Percentiles rank a stretch among this genome's conserved stretches.
These are phyloP conservation scores for Andrena hattorfiana DNA, from an alignment of 2,888 invertebrate genomes.

Conservation along the genomic window DNA sequence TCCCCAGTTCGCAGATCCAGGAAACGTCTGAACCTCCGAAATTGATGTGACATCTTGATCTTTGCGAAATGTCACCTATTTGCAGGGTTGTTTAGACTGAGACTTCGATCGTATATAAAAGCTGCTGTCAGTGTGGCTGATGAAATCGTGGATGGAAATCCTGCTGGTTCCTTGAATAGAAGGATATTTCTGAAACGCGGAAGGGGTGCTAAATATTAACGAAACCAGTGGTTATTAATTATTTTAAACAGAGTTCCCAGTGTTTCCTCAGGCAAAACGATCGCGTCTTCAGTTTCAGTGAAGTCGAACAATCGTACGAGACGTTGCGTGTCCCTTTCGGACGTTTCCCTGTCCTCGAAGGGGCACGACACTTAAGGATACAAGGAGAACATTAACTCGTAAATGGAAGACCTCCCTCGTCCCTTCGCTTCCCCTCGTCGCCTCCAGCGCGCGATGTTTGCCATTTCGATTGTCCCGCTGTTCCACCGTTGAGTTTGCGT, in stretches of 20 bases:
- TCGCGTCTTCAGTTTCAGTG: neutral
- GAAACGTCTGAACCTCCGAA: slow-evolving; percentile 43
- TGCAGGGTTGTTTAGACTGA: slow-evolving; percentile 44
- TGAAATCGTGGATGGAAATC: slow-evolving; percentile 31
- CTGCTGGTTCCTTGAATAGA: neutral
- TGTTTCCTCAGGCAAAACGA: too few relatives aligned
- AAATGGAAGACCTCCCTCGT: neutral
- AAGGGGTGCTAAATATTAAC: neutral
- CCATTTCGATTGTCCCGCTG: slow-evolving; percentile 59
- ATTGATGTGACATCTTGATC: slow-evolving; percentile 54
- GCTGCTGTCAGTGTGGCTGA: neutral
- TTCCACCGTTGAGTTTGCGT: slow-evolving; percentile 52
- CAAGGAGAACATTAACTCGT: neutral
- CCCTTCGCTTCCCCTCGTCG: neutral
- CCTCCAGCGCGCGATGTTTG: neutral
- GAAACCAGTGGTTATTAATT: too few relatives aligned
- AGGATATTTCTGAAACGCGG: slow-evolving; percentile 32
- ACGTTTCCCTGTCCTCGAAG: neutral
- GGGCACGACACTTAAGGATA: neutral
- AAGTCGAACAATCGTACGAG: neutral
- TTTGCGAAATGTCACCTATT: slow-evolving; percentile 62
- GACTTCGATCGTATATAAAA: slow-evolving; percentile 10
- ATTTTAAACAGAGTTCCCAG: too few relatives aligned
- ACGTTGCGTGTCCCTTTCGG: neutral
- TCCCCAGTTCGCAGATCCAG: slow-evolving; percentile 1